A percentile compares a stretch with the other conserved stretches of the same genome.
phyloP scores from a whole-genome alignment of 2,888 invertebrate genomes.

The Dichetophora obliterata region DNA sequence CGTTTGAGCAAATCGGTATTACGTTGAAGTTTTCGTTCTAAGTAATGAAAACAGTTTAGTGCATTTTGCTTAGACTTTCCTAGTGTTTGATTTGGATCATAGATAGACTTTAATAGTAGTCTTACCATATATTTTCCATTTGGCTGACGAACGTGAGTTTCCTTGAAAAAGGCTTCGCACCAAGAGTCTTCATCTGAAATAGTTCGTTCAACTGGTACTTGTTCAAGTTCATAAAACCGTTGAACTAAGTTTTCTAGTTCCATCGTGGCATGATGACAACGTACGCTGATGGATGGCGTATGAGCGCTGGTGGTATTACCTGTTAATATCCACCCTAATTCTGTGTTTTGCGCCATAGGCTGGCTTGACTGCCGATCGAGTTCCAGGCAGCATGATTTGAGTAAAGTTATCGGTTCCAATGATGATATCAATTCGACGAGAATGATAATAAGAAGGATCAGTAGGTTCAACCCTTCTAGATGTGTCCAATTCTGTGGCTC shows the following conservation, averaged over 20 bases:
- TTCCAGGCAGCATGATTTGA: too few species aligned
- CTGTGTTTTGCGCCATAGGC: neutral
- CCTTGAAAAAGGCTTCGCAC: slow-evolving; percentile 41
- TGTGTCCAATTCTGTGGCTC: too few species aligned
- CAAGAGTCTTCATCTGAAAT: slow-evolving; percentile 35
- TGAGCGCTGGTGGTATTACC: neutral
- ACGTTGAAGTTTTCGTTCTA: slow-evolving; percentile 22
- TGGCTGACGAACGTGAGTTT: slow-evolving; percentile 20
- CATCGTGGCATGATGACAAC: slow-evolving; percentile 11
- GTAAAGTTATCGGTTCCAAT: too few species aligned
- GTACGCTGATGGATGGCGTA: neutral
- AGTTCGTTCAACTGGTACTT: neutral
- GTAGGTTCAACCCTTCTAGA: neutral
- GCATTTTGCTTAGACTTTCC: slow-evolving; percentile 39
- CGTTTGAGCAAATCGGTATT: neutral
- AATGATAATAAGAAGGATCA: neutral
- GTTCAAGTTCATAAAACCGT: slow-evolving; percentile 8
- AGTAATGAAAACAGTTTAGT: slow-evolving; percentile 37
- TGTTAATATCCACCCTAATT: neutral
- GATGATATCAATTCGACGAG: too few species aligned
- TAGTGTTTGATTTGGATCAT: neutral
- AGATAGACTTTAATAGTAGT: slow-evolving; percentile 24
- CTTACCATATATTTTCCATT: slow-evolving; percentile 32
- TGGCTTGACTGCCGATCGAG: too few species aligned
- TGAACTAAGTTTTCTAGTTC: slow-evolving; percentile 24